Base-by-base conservation (phyloP, 2,888 invertebrate species). In the Poecilus cupreus region DNA sequence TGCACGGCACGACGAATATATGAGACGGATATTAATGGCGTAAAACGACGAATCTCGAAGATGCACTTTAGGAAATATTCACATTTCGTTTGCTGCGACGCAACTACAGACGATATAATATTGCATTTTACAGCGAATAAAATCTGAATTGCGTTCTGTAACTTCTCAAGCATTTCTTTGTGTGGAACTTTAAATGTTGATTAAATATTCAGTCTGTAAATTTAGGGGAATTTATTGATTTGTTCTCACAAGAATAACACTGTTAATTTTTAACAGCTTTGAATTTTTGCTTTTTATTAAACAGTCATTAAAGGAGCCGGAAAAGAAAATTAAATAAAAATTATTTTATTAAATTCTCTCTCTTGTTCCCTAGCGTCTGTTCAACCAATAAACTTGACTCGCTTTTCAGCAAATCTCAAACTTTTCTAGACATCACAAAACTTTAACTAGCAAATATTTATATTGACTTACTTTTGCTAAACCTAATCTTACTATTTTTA, bases 1-100 rank as follows among this genome's bases (percentile, higher is more conserved):
- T 43, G 43, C 43, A 13, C 11, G 13, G 43, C 43, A 51, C 18
- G 51, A 51, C 18, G 51, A 51, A 51, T 18, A 51, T 51, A 51
- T 51, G 51, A 51, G 51, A 51, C 51, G 51, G 16, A 18, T 51
- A 51, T 51, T 51, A 51, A 51, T 51, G 51, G 51, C 51, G 51
- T 18, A 51, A 51, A 51, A 51, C 51, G 51, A 51, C 51, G 51
- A 51, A 51, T 51, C 51, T 3, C 51, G 16, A 51, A 51, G 18
- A 51, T 51, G 51, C 51, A 51, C 51, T 51, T 18, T 51, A 13
- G 16, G 18, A 51, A 51, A 51, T 51, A 51, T 51, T 51, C 51
- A 51, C 18, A 18, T 51, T 51, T 51, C 51, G 18, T 18, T 4
- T 51, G 32, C 6, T 3, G 51, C 51, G 51, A 51, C 13, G 16